Conservation (phyloP, 2,888 invertebrate genomes). For the Drepanosiphum platanoidis region DNA sequence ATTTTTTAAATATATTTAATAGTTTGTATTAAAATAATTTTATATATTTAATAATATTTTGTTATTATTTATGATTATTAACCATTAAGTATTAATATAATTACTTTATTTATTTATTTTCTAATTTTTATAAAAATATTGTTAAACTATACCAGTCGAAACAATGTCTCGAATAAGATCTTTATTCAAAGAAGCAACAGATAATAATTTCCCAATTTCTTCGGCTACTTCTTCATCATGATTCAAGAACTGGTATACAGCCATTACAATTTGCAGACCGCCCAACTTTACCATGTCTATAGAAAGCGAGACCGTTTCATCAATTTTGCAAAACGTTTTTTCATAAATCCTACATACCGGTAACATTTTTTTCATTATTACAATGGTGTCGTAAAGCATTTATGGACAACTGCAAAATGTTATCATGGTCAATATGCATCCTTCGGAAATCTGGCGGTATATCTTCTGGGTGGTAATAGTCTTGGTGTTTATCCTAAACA, state of each 20-base stretch:
- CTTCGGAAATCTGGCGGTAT: slow-evolving; percentile 48
- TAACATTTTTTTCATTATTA: slow-evolving; percentile 48
- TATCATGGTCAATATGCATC: slow-evolving; percentile 56
- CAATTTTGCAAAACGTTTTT: background rate
- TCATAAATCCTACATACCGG: slow-evolving; percentile 3
- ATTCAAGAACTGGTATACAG: slow-evolving; percentile 47
- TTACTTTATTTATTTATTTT: background rate
- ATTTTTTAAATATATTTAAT: no score
- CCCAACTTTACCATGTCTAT: slow-evolving; percentile 53
- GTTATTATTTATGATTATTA: background rate
- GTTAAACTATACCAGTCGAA: slow-evolving; percentile 41
- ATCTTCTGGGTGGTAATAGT: slow-evolving; percentile 53
- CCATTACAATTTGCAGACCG: slow-evolving; percentile 52
- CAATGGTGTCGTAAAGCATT: slow-evolving; percentile 57
- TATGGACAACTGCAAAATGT: slow-evolving; percentile 50
- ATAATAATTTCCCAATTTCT: slow-evolving; percentile 52
- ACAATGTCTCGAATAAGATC: slow-evolving; percentile 44
- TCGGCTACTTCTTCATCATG: slow-evolving; percentile 48
- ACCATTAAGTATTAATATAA: background rate
- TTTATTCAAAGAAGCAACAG: slow-evolving; percentile 47
- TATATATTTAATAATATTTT: no score
- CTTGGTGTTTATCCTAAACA: slow-evolving; percentile 44
- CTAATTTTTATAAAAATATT: background rate
- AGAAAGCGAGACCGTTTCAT: background rate
- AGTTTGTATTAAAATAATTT: no score